Evolutionary conservation across 2,113 vertebrate genomes (phyloP).

Genomic region (cattle (Bos taurus)): ARS-UCD2.0 NC_037346.1:20073001-20073500

Average conservation of each 20-base stretch:
- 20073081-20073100: not conserved
- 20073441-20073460: not conserved
- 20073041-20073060: not conserved
- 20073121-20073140: not conserved
- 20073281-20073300: not conserved
- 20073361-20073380: not conserved
- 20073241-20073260: not conserved
- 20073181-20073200: not conserved
- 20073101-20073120: not conserved
- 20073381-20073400: constrained; percentile 34
- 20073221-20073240: not conserved
- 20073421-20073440: constrained; percentile 4
- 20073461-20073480: not conserved
- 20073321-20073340: not conserved
- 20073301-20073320: not conserved
- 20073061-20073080: not conserved
- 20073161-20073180: not conserved
- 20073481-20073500: not conserved
- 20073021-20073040: not conserved
- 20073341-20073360: not conserved
- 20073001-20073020: not conserved
- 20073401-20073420: not conserved
- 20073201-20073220: not conserved
- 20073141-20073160: constrained; percentile 22
- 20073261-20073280: not conserved